Evolutionary conservation across 2,797 vertebrate genomes (phyloP).

Genomic region (Fratercula arctica): DNA sequence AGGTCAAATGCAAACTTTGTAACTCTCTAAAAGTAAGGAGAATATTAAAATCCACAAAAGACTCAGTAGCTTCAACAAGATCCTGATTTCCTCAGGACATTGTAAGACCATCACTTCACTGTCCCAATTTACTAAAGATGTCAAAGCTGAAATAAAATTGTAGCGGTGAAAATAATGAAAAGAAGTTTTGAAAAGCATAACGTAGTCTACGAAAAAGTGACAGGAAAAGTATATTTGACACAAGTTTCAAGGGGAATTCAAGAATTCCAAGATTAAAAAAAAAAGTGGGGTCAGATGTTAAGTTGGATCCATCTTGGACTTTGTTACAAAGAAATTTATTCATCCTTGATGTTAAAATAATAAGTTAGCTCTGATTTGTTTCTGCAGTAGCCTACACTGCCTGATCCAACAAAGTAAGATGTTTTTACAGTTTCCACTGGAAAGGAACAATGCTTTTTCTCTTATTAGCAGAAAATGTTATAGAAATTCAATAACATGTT

Average conservation of each 20-base stretch:
- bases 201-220: neutral
- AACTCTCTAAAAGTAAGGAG: neutral
- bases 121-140: neutral
- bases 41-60: neutral
- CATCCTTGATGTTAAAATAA: conserved; percentile 18
- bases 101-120: neutral
- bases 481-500: neutral
- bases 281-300: neutral
- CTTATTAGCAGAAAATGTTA: neutral
- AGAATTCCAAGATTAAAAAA: neutral
- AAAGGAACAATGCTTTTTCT: neutral
- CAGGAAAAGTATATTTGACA: neutral
- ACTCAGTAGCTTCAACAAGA: neutral
- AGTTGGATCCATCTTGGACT: neutral
- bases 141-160: neutral
- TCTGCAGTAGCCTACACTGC: neutral
- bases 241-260: neutral
- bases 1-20: neutral
- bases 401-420: neutral
- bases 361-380: neutral
- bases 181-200: neutral
- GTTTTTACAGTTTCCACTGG: neutral
- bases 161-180: neutral
- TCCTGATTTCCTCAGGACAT: neutral
- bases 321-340: neutral